Evolutionary conservation across 1,140 invertebrate species (phyloP).

Genomic region (Holotrichia oblita): DNA sequence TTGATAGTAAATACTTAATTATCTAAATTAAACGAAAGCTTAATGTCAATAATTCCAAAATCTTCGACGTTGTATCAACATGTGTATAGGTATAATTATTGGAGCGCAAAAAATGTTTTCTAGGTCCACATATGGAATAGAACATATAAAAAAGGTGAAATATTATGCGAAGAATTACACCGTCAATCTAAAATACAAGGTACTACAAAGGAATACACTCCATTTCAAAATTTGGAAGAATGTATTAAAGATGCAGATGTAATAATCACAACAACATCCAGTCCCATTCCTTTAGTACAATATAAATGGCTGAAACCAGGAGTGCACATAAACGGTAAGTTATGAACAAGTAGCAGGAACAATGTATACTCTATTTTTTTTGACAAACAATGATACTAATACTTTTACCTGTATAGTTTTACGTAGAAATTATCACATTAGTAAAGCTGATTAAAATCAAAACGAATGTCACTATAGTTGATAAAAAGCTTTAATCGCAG

Average conservation of each 20-base stretch:
- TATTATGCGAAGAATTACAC: conserved; percentile 57
- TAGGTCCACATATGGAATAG: conserved; percentile 68
- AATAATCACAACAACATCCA: conserved; percentile 65
- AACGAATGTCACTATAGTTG: too few relatives aligned
- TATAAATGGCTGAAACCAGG: conserved; percentile 64
- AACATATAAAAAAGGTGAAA: conserved; percentile 60
- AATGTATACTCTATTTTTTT: too few relatives aligned
- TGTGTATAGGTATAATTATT: background rate
- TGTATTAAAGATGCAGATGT: conserved; percentile 67
- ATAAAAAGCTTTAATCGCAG: too few relatives aligned
- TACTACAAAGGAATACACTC: conserved; percentile 48
- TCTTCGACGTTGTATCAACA: background rate
- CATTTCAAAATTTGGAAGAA: conserved; percentile 58
- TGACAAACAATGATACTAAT: too few relatives aligned
- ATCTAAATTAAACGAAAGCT: too few relatives aligned
- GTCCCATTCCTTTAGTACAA: conserved; percentile 61
- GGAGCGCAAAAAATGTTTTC: background rate
- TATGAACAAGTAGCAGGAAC: background rate
- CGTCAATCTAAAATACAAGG: conserved; percentile 46
- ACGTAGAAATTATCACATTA: too few relatives aligned
- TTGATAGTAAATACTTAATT: too few relatives aligned
- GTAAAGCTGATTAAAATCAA: too few relatives aligned
- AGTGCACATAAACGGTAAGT: conserved; percentile 61
- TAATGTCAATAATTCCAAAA: too few relatives aligned
- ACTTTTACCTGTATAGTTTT: too few relatives aligned